Evolutionary conservation across 2,113 vertebrate genomes (phyloP), one percentile per base, ranked within the genome.

Genomic region (Etia nguti): DNA sequence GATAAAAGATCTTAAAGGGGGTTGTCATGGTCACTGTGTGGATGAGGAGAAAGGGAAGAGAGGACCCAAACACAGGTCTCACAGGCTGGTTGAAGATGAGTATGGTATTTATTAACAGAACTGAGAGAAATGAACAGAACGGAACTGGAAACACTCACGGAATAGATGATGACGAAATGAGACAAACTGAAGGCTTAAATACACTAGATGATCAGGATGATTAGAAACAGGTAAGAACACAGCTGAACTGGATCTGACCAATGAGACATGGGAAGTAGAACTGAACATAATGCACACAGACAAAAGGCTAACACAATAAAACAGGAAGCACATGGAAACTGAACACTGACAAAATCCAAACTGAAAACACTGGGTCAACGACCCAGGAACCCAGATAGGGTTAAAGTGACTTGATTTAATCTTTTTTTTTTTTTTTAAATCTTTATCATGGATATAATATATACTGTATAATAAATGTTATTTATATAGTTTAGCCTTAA

Each of bases 281-380:
- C 31, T 65, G 18, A n/a, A 65, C 10, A 65, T 65, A 38, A 65
- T n/a, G 60, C 31, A 65, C 60, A n/a, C 60, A 65, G 59, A 62
- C 4, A n/a, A 36, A 65, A 65, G 4, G 60, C 60, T 65, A 65
- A 38, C 1, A 4, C 60, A 65, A 38, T 65, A 38, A 65, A n/a
- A 65, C 31, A 65, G 1, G 31, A 65, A 65, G 31, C 18, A 65
- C 60, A 1, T 38, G 20, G 31, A 65, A 38, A 65, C 31, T 65
- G 38, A 65, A 65, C 31, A 38, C 31, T n/a, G 60, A 38, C 18
- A 65, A 65, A 38, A n/a, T 38, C 60, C 18, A 38, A 38, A n/a
- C 31, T 36, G 60, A 65, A 38, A 65, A 38, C 31, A 38, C 31
- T 65, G 31, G 60, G 60, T n/a, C n/a, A 38, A 34, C 1, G 31